A percentile compares a stretch with the other conserved stretches of the same genome.
These are phyloP conservation scores for Troides oblongomaculatus DNA, from an alignment of 2,888 invertebrate species.

Conservation along the genomic window DNA sequence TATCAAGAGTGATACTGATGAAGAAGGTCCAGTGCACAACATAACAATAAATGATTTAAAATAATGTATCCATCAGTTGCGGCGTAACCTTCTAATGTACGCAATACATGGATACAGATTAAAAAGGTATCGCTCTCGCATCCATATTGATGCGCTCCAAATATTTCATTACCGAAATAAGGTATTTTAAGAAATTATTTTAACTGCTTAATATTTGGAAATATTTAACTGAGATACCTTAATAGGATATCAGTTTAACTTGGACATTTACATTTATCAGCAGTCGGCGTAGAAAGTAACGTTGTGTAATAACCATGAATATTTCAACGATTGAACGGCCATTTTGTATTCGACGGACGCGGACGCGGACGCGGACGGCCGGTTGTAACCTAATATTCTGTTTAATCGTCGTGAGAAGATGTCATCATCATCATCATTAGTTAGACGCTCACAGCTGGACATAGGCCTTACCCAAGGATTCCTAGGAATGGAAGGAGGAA, in stretches of 20 bases:
- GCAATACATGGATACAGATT: too few relatives aligned
- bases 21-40: too few relatives aligned
- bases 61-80: too few relatives aligned
- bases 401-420: conserved; percentile 24
- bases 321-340: conserved; percentile 22
- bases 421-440: not conserved
- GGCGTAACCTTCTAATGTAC: too few relatives aligned
- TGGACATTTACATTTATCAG: conserved; percentile 9
- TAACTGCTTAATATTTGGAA: too few relatives aligned
- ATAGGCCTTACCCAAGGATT: not conserved
- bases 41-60: too few relatives aligned
- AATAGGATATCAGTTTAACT: conserved; percentile 5
- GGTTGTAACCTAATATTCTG: conserved; percentile 12
- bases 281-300: conserved; percentile 28
- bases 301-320: conserved; percentile 28
- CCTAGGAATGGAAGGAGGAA: too few relatives aligned
- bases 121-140: too few relatives aligned
- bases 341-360: conserved; percentile 22
- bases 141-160: not conserved
- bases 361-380: too few relatives aligned
- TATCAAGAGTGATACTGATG: too few relatives aligned
- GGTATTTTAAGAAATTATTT: not conserved
- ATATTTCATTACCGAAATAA: not conserved
- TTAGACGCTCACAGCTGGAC: not conserved
- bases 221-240: not conserved